Percentiles rank a stretch among this genome's conserved stretches.
Conservation (phyloP, 2,888 invertebrate genomes). For the Bibio marci region DNA sequence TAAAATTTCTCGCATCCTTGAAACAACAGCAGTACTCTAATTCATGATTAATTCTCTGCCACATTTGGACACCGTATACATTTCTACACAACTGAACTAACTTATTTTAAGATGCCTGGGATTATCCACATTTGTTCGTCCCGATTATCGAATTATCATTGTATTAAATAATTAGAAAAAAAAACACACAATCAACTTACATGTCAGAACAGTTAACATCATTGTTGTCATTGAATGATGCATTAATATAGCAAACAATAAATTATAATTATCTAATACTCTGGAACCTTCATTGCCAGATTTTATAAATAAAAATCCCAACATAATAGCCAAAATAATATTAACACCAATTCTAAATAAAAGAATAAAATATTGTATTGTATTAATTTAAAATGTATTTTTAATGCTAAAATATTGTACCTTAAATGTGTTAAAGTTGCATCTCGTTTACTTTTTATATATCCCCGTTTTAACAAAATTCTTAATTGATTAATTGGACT, state of each 20-base stretch:
- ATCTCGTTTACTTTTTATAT: conserved; percentile 56
- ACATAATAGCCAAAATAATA: conserved; percentile 53
- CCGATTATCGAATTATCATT: too few species aligned
- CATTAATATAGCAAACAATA: conserved; percentile 80
- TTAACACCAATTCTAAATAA: conserved; percentile 47
- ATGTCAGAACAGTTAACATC: conserved; percentile 77
- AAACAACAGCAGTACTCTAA: too few species aligned
- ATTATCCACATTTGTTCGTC: too few species aligned
- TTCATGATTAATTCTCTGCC: too few species aligned
- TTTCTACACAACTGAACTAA: too few species aligned
- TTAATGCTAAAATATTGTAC: background rate
- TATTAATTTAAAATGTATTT: background rate
- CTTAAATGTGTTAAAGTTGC: conserved; percentile 59
- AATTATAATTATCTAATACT: conserved; percentile 69
- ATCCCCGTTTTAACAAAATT: conserved; percentile 52
- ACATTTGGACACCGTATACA: too few species aligned
- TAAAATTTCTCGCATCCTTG: too few species aligned
- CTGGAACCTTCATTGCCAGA: conserved; percentile 59
- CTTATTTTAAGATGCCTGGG: too few species aligned
- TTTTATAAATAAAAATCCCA: conserved; percentile 57
- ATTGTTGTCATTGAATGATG: conserved; percentile 86
- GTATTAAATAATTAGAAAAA: background rate
- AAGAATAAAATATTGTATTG: background rate
- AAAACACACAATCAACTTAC: conserved; percentile 34
- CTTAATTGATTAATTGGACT: conserved; percentile 50